A percentile compares a stretch with the other conserved stretches of the same genome.
phyloP scores from a whole-genome alignment of 2,797 vertebrate genomes.

The Lithobates pipiens region DNA sequence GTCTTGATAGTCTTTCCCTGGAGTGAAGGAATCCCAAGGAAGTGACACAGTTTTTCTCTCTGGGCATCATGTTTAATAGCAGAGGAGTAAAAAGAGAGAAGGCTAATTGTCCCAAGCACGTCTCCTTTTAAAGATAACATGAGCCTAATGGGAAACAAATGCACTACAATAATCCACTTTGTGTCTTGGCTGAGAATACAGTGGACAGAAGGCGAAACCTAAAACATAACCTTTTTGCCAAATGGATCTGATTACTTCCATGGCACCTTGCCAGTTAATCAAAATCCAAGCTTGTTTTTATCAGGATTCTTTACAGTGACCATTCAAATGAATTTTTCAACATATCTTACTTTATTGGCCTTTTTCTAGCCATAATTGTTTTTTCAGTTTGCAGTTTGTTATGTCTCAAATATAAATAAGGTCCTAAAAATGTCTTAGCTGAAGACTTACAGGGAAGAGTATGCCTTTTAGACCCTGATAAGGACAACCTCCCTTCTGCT shows the following conservation, averaged over 20 bases:
- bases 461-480: conserved; percentile 78
- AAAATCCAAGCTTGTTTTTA: conserved; percentile 70
- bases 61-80: conserved; percentile 8
- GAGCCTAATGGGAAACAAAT: conserved; percentile 44
- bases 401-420: conserved; percentile 84
- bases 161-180: conserved; percentile 51
- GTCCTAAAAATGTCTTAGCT: conserved; percentile 84
- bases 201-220: conserved; percentile 62
- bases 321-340: conserved; percentile 82
- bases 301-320: conserved; percentile 75
- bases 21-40: conserved; percentile 31
- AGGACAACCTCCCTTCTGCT: conserved; percentile 77
- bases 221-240: conserved; percentile 68
- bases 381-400: conserved; percentile 82
- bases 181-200: conserved; percentile 64
- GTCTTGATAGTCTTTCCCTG: conserved; percentile 30
- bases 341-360: conserved; percentile 82
- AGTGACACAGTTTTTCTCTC: conserved; percentile 31
- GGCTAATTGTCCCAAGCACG: background rate
- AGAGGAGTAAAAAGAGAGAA: conserved; percentile 8
- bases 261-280: conserved; percentile 74
- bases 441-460: conserved; percentile 79
- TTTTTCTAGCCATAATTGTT: conserved; percentile 81
- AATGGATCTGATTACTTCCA: conserved; percentile 66
- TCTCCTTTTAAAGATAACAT: conserved; percentile 55